Evolutionary conservation across 2,888 invertebrate genomes (phyloP).

Genomic region (Thelaira solivaga): DNA sequence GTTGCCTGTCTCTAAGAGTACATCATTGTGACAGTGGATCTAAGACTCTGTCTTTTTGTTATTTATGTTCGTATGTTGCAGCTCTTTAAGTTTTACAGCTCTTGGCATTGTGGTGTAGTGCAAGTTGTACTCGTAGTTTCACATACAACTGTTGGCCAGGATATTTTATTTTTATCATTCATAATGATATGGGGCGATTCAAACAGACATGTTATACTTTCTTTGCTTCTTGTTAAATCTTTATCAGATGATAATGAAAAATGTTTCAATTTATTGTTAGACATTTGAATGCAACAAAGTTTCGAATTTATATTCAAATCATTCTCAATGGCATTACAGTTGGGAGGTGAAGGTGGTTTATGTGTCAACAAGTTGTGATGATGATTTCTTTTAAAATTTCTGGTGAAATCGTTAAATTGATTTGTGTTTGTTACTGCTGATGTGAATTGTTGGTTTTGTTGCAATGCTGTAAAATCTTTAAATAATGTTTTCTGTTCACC

Average conservation of each 20-base stretch:
- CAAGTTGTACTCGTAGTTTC: no score
- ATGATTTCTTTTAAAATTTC: constrained; percentile 45
- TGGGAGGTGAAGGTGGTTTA: constrained; percentile 43
- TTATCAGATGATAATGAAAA: constrained; percentile 77
- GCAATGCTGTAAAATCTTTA: constrained; percentile 7
- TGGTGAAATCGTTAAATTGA: constrained; percentile 51
- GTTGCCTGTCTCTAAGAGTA: constrained; percentile 15
- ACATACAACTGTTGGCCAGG: not conserved
- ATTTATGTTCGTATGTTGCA: not conserved
- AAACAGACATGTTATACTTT: constrained; percentile 30
- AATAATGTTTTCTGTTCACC: not conserved
- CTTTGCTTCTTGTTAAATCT: constrained; percentile 75
- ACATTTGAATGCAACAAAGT: constrained; percentile 46
- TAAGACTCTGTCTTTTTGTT: no score
- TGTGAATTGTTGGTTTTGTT: constrained; percentile 15
- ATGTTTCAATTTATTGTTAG: constrained; percentile 68
- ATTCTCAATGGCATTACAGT: constrained; percentile 50
- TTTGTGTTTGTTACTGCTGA: constrained; percentile 33
- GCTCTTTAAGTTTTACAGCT: constrained; percentile 27
- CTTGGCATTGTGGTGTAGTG: constrained; percentile 40
- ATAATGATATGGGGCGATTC: constrained; percentile 39
- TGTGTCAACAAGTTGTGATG: constrained; percentile 41
- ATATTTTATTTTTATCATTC: constrained; percentile 23
- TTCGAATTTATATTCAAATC: constrained; percentile 52
- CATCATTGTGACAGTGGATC: constrained; percentile 10